Evolutionary conservation across 2,888 invertebrate species (phyloP).

Genomic region (Arenicola marina): DNA sequence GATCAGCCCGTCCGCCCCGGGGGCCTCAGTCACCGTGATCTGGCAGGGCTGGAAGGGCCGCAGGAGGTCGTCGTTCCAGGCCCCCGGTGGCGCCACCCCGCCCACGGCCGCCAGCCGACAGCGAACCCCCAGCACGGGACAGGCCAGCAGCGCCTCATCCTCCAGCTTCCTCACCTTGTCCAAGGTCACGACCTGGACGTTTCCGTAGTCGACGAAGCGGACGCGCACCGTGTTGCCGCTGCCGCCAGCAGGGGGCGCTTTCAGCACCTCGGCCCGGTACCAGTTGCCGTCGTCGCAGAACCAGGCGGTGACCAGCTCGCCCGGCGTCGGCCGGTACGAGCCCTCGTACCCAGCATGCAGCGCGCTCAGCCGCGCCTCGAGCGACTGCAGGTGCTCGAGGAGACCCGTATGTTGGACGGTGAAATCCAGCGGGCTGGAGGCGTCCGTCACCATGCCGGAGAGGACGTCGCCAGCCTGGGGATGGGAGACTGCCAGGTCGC

Average conservation of each 20-base stretch:
- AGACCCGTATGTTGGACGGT: background rate
- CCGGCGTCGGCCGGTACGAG: background rate
- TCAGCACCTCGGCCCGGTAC: background rate
- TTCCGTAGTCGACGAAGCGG: slow-evolving; percentile 3
- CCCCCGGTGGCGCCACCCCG: background rate
- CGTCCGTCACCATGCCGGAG: background rate
- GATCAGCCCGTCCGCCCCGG: too few relatives aligned
- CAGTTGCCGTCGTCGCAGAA: background rate
- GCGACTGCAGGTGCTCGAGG: background rate
- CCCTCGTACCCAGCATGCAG: background rate
- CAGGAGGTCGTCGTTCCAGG: background rate
- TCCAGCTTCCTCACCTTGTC: background rate
- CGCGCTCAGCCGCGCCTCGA: background rate
- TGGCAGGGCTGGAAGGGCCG: background rate
- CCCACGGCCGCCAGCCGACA: background rate
- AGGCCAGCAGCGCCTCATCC: background rate
- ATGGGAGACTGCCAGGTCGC: background rate
- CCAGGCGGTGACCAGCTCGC: background rate
- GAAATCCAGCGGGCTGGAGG: background rate
- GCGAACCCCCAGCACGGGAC: background rate
- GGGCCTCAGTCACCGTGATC: background rate
- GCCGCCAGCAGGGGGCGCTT: too few relatives aligned
- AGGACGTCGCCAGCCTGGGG: background rate
- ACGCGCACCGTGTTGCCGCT: background rate
- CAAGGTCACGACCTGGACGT: background rate